A percentile compares a stretch with the other conserved stretches of the same genome.
These are phyloP conservation scores for Sphaerophoria taeniata DNA, from an alignment of 2,888 invertebrate genomes.

Conservation along the genomic window DNA sequence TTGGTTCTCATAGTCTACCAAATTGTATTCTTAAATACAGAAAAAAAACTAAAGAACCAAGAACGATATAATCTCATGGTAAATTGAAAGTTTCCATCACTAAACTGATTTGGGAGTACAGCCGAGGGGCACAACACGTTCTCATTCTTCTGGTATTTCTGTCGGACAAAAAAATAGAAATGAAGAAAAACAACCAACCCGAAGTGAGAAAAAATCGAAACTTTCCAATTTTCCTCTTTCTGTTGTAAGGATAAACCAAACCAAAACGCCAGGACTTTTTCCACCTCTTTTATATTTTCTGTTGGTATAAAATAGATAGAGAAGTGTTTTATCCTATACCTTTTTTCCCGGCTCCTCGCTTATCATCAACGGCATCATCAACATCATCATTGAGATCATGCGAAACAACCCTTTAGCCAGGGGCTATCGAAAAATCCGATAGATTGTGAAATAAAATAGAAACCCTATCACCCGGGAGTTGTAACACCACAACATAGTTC, in stretches of 20 bases:
- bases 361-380: slow-evolving; percentile 40
- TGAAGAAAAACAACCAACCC: slow-evolving; percentile 3
- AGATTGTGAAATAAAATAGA: slow-evolving; percentile 34
- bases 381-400: slow-evolving; percentile 34
- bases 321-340: slow-evolving; percentile 35
- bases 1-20: slow-evolving; percentile 40
- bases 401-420: slow-evolving; percentile 63
- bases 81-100: slow-evolving; percentile 73
- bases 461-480: slow-evolving; percentile 36
- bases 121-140: slow-evolving; percentile 66
- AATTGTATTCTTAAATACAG: slow-evolving; percentile 51
- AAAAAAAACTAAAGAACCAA: slow-evolving; percentile 1
- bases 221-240: slow-evolving; percentile 60
- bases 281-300: background rate
- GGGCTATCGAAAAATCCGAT: slow-evolving; percentile 59
- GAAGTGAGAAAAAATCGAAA: slow-evolving; percentile 43
- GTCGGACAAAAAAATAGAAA: background rate
- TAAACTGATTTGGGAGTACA: slow-evolving; percentile 64
- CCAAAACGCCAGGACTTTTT: slow-evolving; percentile 14
- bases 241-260: background rate
- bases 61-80: slow-evolving; percentile 70
- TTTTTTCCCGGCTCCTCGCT: slow-evolving; percentile 12
- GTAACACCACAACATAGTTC: background rate
- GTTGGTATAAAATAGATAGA: slow-evolving; percentile 31
- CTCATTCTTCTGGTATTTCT: slow-evolving; percentile 45